Evolutionary conservation across 1,140 invertebrate species (phyloP).

Genomic region (Chironomus striatipennis): DNA sequence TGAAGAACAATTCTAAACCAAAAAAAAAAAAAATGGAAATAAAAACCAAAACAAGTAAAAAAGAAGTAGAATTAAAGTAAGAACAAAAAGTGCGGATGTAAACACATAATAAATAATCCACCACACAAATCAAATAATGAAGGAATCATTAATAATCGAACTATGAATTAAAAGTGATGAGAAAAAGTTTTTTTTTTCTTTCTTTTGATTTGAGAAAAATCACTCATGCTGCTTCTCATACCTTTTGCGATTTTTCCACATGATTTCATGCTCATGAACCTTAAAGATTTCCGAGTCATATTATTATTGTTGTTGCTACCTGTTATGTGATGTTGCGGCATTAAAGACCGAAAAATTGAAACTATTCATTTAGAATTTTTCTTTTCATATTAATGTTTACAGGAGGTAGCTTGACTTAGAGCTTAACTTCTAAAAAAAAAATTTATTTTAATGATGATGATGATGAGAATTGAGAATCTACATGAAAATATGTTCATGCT

Average conservation of each 20-base stretch:
- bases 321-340: neutral
- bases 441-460: too few relatives aligned
- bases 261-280: slow-evolving; percentile 7
- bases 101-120: neutral
- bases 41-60: neutral
- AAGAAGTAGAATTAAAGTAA: neutral
- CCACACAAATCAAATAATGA: too few relatives aligned
- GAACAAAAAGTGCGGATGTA: neutral
- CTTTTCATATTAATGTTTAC: neutral
- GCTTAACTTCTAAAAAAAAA: too few relatives aligned
- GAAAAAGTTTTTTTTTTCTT: too few relatives aligned
- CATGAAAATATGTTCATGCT: too few relatives aligned
- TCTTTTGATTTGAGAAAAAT: too few relatives aligned
- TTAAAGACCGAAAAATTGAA: neutral
- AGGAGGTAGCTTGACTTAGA: too few relatives aligned
- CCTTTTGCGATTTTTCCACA: neutral
- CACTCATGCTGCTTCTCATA: neutral
- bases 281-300: neutral
- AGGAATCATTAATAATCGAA: too few relatives aligned
- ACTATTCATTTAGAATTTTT: neutral
- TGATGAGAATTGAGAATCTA: too few relatives aligned
- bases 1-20: too few relatives aligned
- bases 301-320: neutral
- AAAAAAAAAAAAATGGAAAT: slow-evolving; percentile 1
- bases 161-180: too few relatives aligned